A percentile compares a stretch with the other conserved stretches of the same genome.
phyloP scores from a whole-genome alignment of 1,140 invertebrate species.

The Colletes latitarsis region DNA sequence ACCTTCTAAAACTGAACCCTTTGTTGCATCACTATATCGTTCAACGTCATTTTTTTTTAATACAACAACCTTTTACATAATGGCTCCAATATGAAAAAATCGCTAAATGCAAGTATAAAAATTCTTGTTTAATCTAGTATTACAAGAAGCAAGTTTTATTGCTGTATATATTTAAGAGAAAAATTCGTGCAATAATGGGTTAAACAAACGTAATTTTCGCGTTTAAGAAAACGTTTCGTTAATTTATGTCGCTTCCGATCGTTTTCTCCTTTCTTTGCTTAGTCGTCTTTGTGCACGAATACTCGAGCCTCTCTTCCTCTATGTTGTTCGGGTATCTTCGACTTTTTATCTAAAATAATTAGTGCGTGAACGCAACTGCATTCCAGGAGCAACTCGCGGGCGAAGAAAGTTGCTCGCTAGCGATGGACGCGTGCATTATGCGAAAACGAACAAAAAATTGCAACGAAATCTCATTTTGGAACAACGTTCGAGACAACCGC shows the following conservation, averaged over 20 bases:
- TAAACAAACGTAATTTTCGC: not conserved
- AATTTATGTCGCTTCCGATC: not conserved
- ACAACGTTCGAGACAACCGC: not conserved
- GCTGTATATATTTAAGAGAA: too few species aligned
- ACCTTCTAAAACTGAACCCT: too few species aligned
- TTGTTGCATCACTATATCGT: too few species aligned
- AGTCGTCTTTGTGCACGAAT: not conserved
- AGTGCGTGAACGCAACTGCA: slow-evolving; percentile 60
- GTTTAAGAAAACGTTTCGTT: not conserved
- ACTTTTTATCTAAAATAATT: slow-evolving; percentile 64
- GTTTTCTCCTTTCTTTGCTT: slow-evolving; percentile 12
- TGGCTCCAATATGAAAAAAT: too few species aligned
- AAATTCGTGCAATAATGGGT: too few species aligned
- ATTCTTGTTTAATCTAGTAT: too few species aligned
- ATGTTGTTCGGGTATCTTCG: slow-evolving; percentile 17
- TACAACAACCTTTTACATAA: too few species aligned
- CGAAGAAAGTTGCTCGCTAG: slow-evolving; percentile 42
- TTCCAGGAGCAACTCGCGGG: slow-evolving; percentile 21
- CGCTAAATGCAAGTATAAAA: too few species aligned
- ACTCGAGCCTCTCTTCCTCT: not conserved
- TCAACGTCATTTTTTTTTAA: too few species aligned
- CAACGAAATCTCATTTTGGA: slow-evolving; percentile 6
- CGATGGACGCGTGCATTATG: slow-evolving; percentile 24
- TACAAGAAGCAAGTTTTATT: too few species aligned
- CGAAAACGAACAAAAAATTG: slow-evolving; percentile 35